These are phyloP conservation scores for Avahi laniger DNA, from an alignment of 2,797 vertebrate genomes.

Conservation along the genomic window DNA sequence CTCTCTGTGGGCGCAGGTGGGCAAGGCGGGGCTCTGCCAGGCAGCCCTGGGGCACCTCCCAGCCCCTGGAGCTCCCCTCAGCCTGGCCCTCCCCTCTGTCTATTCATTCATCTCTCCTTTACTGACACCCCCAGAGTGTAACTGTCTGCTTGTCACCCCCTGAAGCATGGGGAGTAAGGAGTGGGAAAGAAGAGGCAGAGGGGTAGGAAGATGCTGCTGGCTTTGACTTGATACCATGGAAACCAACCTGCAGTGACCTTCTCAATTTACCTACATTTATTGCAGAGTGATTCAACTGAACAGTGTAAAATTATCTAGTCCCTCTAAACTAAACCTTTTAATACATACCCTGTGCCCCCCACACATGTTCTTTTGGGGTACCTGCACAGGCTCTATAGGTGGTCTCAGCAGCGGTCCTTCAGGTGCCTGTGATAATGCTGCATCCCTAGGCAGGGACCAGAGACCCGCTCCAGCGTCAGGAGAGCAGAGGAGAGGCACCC, in stretches of 20 bases:
- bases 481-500: not conserved
- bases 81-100: fast-evolving
- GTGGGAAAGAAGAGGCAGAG: no score
- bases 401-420: not conserved
- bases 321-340: not conserved
- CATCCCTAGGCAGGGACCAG: not conserved
- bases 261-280: no score
- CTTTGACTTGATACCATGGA: fast-evolving
- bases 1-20: not conserved
- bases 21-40: not conserved
- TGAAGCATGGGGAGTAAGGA: fast-evolving
- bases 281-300: not conserved
- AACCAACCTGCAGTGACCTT: not conserved
- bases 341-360: no score
- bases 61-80: not conserved
- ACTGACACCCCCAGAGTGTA: not conserved
- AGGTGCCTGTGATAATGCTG: not conserved
- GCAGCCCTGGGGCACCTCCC: not conserved
- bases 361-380: not conserved
- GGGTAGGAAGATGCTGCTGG: not conserved
- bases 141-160: not conserved
- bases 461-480: not conserved
- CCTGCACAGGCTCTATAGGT: not conserved
- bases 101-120: not conserved
- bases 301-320: no score